Conservation (phyloP, 2,888 invertebrate species). For the Anticlea derivata region DNA sequence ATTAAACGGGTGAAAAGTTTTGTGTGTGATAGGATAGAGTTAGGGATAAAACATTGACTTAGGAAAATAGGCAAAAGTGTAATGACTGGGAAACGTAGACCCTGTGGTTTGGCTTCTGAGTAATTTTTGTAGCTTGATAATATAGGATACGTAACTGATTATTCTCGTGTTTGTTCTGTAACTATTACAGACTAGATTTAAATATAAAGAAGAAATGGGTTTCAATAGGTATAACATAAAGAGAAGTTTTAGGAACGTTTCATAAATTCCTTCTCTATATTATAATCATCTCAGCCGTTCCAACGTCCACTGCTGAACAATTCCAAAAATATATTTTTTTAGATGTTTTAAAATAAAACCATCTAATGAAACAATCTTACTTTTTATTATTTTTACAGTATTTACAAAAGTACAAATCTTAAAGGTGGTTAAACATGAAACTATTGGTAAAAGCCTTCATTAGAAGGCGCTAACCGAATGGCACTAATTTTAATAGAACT, state of each 20-base stretch:
- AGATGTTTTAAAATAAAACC: neutral
- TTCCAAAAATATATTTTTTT: no score
- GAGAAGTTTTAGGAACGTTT: no score
- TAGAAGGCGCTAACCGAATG: slow-evolving; percentile 53
- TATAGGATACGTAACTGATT: no score
- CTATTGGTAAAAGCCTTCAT: slow-evolving; percentile 37
- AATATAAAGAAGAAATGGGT: no score
- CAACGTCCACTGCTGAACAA: no score
- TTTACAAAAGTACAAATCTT: slow-evolving; percentile 44
- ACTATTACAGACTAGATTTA: no score
- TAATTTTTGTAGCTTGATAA: no score
- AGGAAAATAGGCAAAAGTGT: neutral
- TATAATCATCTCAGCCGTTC: no score
- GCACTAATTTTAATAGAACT: slow-evolving; percentile 51
- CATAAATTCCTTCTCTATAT: no score
- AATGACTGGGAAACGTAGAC: neutral
- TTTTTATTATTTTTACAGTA: slow-evolving; percentile 25
- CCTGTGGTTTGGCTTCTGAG: neutral
- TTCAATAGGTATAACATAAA: no score
- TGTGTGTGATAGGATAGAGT: slow-evolving; percentile 19
- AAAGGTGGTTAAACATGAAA: slow-evolving; percentile 54
- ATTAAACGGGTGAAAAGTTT: slow-evolving; percentile 35
- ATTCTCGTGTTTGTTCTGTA: no score
- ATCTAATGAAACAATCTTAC: slow-evolving; percentile 8
- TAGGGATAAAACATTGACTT: neutral